These are phyloP conservation scores for Pseudorasbora parva DNA, from an alignment of 2,113 vertebrate genomes.

Conservation along the genomic window DNA sequence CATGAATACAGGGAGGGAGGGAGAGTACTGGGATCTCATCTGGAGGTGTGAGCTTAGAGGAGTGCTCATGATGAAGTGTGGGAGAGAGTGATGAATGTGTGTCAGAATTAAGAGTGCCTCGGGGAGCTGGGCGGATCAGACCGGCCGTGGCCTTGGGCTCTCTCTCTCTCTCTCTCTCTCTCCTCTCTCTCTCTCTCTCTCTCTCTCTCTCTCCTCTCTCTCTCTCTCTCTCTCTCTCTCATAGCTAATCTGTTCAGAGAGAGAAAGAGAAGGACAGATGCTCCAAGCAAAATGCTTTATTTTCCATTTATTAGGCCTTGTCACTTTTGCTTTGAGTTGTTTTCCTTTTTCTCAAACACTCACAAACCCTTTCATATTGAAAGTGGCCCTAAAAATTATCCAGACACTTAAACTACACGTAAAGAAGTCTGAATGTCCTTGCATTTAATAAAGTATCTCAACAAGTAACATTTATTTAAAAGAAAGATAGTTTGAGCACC, in stretches of 20 bases:
- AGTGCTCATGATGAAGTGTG: constrained; percentile 49
- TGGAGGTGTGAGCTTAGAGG: constrained; percentile 41
- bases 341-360: not conserved
- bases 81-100: constrained; percentile 49
- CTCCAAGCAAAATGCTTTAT: constrained; percentile 18
- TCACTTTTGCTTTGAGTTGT: constrained; percentile 13
- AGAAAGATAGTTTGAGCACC: not conserved
- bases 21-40: constrained; percentile 36
- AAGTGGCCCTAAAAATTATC: not conserved
- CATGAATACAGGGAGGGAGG: not conserved
- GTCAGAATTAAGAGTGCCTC: constrained; percentile 50
- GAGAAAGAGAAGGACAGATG: not conserved
- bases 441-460: not conserved
- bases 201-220: not conserved
- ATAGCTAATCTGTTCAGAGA: constrained; percentile 19
- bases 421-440: not conserved
- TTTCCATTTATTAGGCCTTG: constrained; percentile 10
- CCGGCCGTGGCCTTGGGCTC: constrained; percentile 14
- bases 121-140: constrained; percentile 43
- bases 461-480: not conserved
- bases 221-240: constrained; percentile 25
- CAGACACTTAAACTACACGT: not conserved
- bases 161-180: constrained; percentile 28
- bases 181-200: constrained; percentile 21
- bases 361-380: not conserved